phyloP scores from a whole-genome alignment of 1,140 invertebrate genomes.

The Pemphigus obesinymphae region DNA sequence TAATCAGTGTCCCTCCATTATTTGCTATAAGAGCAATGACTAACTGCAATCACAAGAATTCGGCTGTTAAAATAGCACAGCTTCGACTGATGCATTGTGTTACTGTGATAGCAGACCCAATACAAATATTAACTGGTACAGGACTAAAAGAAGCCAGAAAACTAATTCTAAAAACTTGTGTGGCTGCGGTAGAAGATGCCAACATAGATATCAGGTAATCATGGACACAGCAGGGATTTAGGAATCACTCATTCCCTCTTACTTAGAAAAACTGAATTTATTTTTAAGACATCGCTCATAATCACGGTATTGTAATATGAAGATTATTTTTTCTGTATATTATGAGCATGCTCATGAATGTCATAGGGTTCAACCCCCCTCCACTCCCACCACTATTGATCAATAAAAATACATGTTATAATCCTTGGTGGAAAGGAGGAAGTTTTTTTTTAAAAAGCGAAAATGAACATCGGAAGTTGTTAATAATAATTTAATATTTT shows the following conservation, averaged over 20 bases:
- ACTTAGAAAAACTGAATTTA: no score
- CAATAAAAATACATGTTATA: no score
- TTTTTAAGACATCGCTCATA: no score
- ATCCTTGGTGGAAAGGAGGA: no score
- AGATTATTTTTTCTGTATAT: no score
- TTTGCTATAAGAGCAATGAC: background rate
- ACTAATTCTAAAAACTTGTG: background rate
- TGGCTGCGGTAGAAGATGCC: background rate
- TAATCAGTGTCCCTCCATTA: background rate
- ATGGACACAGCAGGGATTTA: background rate
- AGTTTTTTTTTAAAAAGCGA: no score
- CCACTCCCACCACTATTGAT: no score
- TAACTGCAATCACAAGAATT: background rate
- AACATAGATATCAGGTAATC: conserved; percentile 6
- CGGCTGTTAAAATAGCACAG: background rate
- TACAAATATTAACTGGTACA: background rate
- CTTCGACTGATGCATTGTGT: background rate
- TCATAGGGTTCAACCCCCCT: background rate
- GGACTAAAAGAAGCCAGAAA: background rate
- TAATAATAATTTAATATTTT: no score
- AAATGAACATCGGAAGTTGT: no score
- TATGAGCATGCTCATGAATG: background rate
- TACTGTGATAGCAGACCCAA: background rate
- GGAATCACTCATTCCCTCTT: no score
- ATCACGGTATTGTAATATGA: no score